phyloP scores from a whole-genome alignment of 2,113 vertebrate species.

The Oenanthe oenanthe region DNA sequence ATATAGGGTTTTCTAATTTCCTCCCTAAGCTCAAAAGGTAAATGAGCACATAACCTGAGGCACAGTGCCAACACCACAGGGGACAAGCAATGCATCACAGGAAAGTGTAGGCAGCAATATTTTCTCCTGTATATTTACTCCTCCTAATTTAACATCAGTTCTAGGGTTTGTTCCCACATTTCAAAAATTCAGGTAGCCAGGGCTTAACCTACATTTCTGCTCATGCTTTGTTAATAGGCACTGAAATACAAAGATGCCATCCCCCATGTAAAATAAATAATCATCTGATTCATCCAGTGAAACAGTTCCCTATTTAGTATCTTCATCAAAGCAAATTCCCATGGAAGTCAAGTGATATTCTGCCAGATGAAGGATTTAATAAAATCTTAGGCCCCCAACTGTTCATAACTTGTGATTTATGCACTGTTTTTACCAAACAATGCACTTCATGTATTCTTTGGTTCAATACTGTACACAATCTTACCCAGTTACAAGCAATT shows the following conservation, averaged over 20 bases:
- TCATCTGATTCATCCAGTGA: background rate
- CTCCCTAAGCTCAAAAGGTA: background rate
- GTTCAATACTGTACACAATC: background rate
- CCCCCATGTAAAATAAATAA: background rate
- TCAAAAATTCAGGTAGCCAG: background rate
- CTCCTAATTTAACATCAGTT: background rate
- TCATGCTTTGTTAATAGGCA: background rate
- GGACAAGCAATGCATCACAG: background rate
- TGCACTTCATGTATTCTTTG: background rate
- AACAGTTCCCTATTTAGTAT: background rate
- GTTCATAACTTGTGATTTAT: background rate
- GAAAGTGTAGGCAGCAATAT: background rate
- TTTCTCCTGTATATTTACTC: background rate
- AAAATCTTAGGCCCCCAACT: background rate
- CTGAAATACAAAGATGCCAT: background rate
- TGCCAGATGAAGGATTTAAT: background rate
- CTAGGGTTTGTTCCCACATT: background rate
- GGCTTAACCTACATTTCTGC: background rate
- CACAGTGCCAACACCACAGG: background rate
- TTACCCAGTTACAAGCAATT: background rate
- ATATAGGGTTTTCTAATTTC: background rate
- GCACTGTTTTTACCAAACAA: background rate
- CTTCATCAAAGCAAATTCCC: background rate
- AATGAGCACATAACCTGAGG: background rate
- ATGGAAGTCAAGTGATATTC: background rate